Conservation (phyloP, 2,888 invertebrate species). For the Trissolcus brochymenae region DNA sequence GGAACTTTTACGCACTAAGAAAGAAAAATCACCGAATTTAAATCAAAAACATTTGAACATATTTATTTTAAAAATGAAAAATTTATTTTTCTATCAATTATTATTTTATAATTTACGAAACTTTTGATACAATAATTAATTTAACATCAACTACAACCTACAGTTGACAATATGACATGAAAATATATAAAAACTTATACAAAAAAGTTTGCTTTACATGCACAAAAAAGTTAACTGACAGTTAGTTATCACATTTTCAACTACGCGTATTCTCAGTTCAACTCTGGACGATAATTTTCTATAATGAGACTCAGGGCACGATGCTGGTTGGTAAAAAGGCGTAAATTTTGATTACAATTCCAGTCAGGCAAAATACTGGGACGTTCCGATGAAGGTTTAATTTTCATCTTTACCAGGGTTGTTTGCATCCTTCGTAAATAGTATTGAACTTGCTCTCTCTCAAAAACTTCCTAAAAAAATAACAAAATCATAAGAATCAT, state of each 20-base stretch:
- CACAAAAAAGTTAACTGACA: neutral
- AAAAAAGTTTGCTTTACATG: constrained; percentile 1
- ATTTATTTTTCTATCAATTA: neutral
- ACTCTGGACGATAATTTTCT: neutral
- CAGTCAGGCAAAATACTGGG: constrained; percentile 46
- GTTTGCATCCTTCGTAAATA: constrained; percentile 32
- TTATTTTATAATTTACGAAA: neutral
- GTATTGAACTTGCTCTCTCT: constrained; percentile 20
- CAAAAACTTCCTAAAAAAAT: constrained; percentile 35
- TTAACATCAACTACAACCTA: neutral
- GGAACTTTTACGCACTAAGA: neutral
- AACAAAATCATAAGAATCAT: neutral
- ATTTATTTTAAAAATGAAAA: neutral
- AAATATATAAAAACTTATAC: neutral
- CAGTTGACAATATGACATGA: neutral
- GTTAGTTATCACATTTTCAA: neutral
- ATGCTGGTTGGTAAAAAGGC: constrained; percentile 37
- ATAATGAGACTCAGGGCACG: constrained; percentile 33
- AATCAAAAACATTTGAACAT: neutral
- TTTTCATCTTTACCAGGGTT: constrained; percentile 27
- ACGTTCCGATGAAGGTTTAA: constrained; percentile 15
- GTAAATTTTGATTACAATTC: constrained; percentile 41
- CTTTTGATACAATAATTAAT: neutral
- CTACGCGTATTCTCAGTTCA: neutral
- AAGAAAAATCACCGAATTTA: neutral